These are phyloP conservation scores for Lasioglossum morio DNA, from an alignment of 2,888 invertebrate species.

Conservation along the genomic window DNA sequence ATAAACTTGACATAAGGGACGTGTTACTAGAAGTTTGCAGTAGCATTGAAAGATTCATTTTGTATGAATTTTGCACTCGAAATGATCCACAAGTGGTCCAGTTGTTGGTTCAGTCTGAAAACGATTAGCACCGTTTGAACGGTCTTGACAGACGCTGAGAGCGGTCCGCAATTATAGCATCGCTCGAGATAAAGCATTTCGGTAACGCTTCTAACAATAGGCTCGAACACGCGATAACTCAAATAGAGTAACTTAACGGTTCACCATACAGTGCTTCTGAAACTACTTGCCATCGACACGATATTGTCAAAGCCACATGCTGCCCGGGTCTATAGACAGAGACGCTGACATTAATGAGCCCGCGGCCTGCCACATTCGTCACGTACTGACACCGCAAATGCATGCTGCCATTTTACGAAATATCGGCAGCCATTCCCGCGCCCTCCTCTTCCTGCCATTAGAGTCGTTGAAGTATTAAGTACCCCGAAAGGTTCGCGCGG, in stretches of 20 bases:
- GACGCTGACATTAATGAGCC: conserved; percentile 31
- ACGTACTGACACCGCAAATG: conserved; percentile 49
- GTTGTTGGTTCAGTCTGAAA: not conserved
- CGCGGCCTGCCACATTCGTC: conserved; percentile 29
- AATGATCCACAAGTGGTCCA: not conserved
- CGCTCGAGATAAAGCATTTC: not conserved
- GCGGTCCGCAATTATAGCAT: not conserved
- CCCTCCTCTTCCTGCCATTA: conserved; percentile 47
- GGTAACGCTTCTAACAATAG: not conserved
- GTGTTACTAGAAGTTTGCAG: not conserved
- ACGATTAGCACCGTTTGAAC: not conserved
- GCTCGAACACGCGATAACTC: not conserved
- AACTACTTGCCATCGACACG: conserved; percentile 53
- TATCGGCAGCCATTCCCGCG: conserved; percentile 40
- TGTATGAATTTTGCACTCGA: not conserved
- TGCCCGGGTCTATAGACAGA: conserved; percentile 34
- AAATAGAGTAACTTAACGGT: conserved; percentile 7
- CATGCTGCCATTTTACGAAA: conserved; percentile 40
- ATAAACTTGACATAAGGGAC: not conserved
- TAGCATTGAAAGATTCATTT: accelerated
- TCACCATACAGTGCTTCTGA: conserved; percentile 38
- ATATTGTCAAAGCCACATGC: conserved; percentile 45
- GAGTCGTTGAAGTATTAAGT: conserved; percentile 30
- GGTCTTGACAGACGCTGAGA: not conserved
- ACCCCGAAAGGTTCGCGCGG: conserved; percentile 4